phyloP scores from a whole-genome alignment of 2,888 invertebrate species.

The Watsonalla binaria region DNA sequence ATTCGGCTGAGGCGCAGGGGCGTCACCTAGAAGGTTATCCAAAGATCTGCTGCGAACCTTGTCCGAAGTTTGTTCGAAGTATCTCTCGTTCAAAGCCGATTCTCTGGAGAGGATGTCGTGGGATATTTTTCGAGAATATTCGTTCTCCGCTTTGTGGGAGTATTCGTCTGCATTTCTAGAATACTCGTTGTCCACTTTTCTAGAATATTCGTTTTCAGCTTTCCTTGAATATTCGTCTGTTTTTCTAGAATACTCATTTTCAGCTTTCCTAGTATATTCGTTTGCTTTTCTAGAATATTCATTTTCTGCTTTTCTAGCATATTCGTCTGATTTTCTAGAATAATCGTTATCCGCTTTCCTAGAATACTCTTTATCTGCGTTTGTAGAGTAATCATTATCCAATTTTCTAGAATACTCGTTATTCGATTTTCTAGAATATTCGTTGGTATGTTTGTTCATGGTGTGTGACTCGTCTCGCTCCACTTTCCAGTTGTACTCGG shows the following conservation, averaged over 20 bases:
- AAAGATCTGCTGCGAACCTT: conserved; percentile 88
- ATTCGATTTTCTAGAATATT: conserved; percentile 47
- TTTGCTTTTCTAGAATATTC: conserved; percentile 3
- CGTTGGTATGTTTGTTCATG: conserved; percentile 34
- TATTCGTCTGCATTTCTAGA: conserved; percentile 7
- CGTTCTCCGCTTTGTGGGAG: conserved; percentile 29
- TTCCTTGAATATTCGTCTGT: conserved; percentile 13
- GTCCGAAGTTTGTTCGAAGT: conserved; percentile 86
- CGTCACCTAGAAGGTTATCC: conserved; percentile 88
- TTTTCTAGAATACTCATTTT: conserved; percentile 9
- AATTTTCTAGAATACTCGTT: conserved; percentile 7
- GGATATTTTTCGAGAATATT: conserved; percentile 82
- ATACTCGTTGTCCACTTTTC: conserved; percentile 12
- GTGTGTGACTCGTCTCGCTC: conserved; percentile 49
- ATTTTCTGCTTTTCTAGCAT: too few relatives aligned
- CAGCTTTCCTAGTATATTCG: conserved; percentile 11
- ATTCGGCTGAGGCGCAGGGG: conserved; percentile 78
- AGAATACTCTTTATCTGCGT: conserved; percentile 21
- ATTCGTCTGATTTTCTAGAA: background rate
- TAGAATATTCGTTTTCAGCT: conserved; percentile 13
- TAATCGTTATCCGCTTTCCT: conserved; percentile 45
- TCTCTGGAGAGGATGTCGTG: conserved; percentile 88
- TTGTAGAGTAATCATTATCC: conserved; percentile 3
- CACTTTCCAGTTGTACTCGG: conserved; percentile 69
- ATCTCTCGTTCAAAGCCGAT: conserved; percentile 92